Evolutionary conservation across 2,888 invertebrate species (phyloP), one percentile per base, ranked within the genome.

Genomic region (Acanthosepion lycidas): DNA sequence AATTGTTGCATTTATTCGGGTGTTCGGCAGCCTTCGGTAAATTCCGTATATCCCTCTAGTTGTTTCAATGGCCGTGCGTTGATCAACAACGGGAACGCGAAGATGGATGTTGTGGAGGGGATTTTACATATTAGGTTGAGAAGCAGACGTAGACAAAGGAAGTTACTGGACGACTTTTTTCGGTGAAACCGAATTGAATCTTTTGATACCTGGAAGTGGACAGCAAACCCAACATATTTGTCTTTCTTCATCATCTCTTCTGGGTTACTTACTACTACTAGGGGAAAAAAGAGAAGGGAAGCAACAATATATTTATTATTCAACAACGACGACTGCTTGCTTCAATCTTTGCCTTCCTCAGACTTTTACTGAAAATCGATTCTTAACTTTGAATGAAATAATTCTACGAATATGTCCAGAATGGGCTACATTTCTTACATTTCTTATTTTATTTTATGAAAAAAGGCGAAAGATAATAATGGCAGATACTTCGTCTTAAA

Each of bases 141-240:
- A 93, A 93, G 49, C n/a, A 51, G 53, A 93, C 93, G 93, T 93
- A 49, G 53, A n/a, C 93, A 93, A 93, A 53, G 93, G 49, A 93
- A 53, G 93, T 49, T 93, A 93, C 53, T 93, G 18, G 51, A 93
- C 53, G 93, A 93, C 28, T 93, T 93, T 93, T 93, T 93, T 53
- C 93, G 53, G n/a, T 93, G 53, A 93, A 78, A 78, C 78, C 33
- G 33, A 78, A 33, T 78, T 78, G n/a, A 78, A 15, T 78, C 9
- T 78, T 78, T 78, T 78, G 78, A 33, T 78, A 78, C 93, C n/a
- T 51, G 28, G 28, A n/a, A n/a, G 53, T 53, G 15, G 51, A 49
- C 92, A 12, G 49, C 5, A 93, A 33, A n/a, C 53, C 26, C 51
- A n/a, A 93, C 28, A 93, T 93, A 49, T 93, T 53, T 28, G n/a